Percentiles rank a stretch among this genome's conserved stretches.
phyloP scores from a whole-genome alignment of 2,888 invertebrate genomes.

The Cyaniris semiargus region DNA sequence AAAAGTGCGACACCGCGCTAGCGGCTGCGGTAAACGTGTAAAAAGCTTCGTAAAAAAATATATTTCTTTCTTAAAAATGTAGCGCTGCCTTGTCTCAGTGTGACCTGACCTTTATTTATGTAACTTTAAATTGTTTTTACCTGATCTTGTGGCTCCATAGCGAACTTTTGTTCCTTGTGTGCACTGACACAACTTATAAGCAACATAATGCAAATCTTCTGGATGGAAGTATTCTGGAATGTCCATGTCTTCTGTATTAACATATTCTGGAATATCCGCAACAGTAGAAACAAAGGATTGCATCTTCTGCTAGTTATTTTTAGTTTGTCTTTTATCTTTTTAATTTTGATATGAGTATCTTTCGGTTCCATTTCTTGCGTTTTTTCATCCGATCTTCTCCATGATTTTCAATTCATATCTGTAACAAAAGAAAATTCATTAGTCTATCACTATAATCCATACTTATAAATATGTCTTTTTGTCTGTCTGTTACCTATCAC shows the following conservation, averaged over 20 bases:
- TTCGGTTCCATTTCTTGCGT: constrained; percentile 30
- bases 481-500: too few relatives aligned
- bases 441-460: background rate
- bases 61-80: too few relatives aligned
- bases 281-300: constrained; percentile 66
- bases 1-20: too few relatives aligned
- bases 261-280: constrained; percentile 57
- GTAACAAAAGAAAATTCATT: background rate
- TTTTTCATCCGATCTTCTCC: constrained; percentile 13
- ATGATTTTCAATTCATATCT: constrained; percentile 20
- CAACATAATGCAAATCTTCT: constrained; percentile 53
- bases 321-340: constrained; percentile 33
- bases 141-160: constrained; percentile 75
- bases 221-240: constrained; percentile 42
- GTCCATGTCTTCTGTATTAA: constrained; percentile 48
- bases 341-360: constrained; percentile 27
- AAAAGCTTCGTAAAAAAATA: too few relatives aligned
- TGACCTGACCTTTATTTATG: too few relatives aligned
- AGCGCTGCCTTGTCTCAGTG: too few relatives aligned
- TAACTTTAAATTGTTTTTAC: constrained; percentile 47
- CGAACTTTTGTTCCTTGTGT: constrained; percentile 69
- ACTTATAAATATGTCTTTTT: background rate
- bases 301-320: constrained; percentile 64
- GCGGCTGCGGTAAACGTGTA: too few relatives aligned
- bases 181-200: constrained; percentile 55